Percentiles rank a stretch among this genome's conserved stretches.
Conservation (phyloP, 2,888 invertebrate genomes). For the Polydesmus complanatus region DNA sequence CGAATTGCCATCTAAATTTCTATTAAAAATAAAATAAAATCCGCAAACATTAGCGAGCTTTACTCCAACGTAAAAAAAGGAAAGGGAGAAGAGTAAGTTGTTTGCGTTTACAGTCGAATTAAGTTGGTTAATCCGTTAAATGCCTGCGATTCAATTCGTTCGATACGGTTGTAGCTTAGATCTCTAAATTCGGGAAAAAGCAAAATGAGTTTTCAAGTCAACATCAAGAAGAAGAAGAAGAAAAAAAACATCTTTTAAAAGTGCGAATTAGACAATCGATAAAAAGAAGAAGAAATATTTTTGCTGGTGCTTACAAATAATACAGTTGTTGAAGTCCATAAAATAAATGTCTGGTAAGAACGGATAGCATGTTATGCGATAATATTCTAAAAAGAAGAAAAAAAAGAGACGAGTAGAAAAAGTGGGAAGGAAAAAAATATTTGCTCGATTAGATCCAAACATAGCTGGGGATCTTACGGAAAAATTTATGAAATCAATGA, state of each 20-base stretch:
- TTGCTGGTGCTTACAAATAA: slow-evolving; percentile 20
- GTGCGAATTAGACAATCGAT: not conserved
- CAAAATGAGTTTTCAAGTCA: not conserved
- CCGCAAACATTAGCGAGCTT: not conserved
- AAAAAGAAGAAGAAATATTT: not conserved
- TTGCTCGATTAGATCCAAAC: too few species aligned
- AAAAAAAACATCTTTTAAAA: slow-evolving; percentile 1
- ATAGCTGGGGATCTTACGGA: too few species aligned
- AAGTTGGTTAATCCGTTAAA: slow-evolving; percentile 23
- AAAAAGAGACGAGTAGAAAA: not conserved
- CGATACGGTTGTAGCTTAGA: slow-evolving; percentile 22
- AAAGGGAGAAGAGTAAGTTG: not conserved
- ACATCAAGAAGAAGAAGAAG: not conserved
- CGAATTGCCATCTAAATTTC: slow-evolving; percentile 22
- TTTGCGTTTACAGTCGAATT: slow-evolving; percentile 19
- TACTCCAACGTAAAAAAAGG: too few species aligned
- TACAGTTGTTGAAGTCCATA: slow-evolving; percentile 22
- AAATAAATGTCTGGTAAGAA: slow-evolving; percentile 21
- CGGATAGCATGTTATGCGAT: slow-evolving; percentile 22
- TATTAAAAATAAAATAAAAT: slow-evolving; percentile 8
- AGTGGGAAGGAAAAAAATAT: too few species aligned
- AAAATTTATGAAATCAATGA: too few species aligned
- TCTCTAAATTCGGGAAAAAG: slow-evolving; percentile 18
- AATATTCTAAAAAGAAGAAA: slow-evolving; percentile 20
- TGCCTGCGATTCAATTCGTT: slow-evolving; percentile 21